These are phyloP conservation scores for Drosophila bocqueti DNA, from an alignment of 1,140 invertebrate species.

Conservation along the genomic window DNA sequence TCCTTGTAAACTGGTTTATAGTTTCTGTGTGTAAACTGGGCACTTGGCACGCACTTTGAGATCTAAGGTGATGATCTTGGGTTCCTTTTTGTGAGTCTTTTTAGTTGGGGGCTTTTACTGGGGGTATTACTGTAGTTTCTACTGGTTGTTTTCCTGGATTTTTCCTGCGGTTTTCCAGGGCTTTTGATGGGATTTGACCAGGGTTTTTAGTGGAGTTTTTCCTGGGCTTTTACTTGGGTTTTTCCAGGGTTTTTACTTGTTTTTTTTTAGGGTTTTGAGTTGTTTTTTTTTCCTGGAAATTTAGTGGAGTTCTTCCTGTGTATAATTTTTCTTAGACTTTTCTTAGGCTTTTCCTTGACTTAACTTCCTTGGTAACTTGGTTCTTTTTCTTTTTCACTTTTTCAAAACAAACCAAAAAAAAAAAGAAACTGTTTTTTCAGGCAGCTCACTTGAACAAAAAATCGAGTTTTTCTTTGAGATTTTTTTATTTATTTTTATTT, in stretches of 20 bases:
- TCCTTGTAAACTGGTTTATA: neutral
- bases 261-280: neutral
- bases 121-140: neutral
- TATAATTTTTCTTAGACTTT: neutral
- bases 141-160: neutral
- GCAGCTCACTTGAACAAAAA: slow-evolving; percentile 6
- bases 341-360: neutral
- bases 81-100: slow-evolving; percentile 3
- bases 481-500: neutral
- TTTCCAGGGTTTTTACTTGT: neutral
- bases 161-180: neutral
- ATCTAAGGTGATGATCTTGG: slow-evolving; percentile 8
- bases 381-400: neutral
- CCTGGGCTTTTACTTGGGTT: neutral
- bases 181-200: neutral
- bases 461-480: neutral
- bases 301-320: neutral
- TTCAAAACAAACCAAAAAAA: slow-evolving; percentile 1
- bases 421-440: slow-evolving; percentile 2
- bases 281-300: too few relatives aligned
- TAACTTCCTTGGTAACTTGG: neutral
- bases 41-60: slow-evolving; percentile 19
- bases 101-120: neutral
- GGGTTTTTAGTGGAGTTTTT: too few relatives aligned
- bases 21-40: neutral